phyloP scores from a whole-genome alignment of 2,113 vertebrate species.

The Bos taurus region DNA sequence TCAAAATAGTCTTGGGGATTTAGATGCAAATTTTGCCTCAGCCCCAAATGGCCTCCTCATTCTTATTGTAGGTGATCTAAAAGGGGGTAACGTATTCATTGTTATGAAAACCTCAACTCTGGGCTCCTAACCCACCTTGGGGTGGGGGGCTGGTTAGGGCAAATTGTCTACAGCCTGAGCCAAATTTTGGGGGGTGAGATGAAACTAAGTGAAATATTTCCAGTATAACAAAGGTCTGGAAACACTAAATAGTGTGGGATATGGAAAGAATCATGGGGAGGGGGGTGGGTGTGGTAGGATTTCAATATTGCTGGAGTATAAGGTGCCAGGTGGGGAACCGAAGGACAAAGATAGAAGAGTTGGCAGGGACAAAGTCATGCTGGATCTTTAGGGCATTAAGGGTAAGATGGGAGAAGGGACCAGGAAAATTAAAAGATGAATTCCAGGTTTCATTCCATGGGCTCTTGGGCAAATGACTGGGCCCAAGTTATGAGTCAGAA shows the following conservation, averaged over 20 bases:
- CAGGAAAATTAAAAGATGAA: neutral
- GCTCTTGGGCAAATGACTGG: neutral
- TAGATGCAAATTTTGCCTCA: neutral
- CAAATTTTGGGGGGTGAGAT: neutral
- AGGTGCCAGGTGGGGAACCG: neutral
- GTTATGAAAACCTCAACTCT: neutral
- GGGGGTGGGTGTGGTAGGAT: too few relatives aligned
- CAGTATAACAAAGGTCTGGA: neutral
- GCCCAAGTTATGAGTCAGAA: neutral
- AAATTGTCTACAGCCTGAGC: neutral
- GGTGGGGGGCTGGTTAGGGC: neutral
- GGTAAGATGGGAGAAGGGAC: neutral
- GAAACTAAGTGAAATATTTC: neutral
- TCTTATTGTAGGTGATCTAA: neutral
- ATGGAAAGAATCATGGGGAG: neutral
- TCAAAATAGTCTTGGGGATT: slow-evolving; percentile 1
- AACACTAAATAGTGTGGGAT: neutral
- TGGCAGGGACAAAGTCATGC: neutral
- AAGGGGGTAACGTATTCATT: neutral
- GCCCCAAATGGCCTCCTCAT: neutral
- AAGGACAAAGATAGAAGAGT: neutral
- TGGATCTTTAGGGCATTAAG: neutral
- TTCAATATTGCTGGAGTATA: neutral
- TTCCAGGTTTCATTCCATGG: neutral
- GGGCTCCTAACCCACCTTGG: neutral